Evolutionary conservation across 2,888 invertebrate genomes (phyloP), one percentile per base, ranked within the genome.

Genomic region (Latheticus oryzae): DNA sequence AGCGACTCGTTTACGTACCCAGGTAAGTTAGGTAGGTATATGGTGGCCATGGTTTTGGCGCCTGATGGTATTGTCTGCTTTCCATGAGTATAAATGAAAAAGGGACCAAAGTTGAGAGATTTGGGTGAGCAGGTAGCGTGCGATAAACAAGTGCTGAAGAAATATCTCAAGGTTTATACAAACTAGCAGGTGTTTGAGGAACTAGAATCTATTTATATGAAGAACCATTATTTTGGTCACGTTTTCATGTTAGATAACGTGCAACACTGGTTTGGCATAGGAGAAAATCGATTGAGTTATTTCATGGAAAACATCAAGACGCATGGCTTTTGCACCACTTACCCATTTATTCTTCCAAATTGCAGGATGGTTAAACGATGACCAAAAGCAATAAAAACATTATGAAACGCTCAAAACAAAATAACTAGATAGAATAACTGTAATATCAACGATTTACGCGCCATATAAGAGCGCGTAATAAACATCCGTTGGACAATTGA

Each of bases 101-200:
- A 23, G 19, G 45, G 11, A 17, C 28, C 26, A 7, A 8, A 5
- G 23, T 38, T 5, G 37, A 37, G 13, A n/a, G n/a, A n/a, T n/a
- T n/a, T n/a, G n/a, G n/a, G n/a, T n/a, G n/a, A 45, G 37, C 50
- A 50, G 50, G 50, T 50, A 50, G 50, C 26, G n/a, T n/a, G n/a
- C n/a, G 17, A 38, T 16, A 16, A n/a, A 35, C 48, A 48, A 37
- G 48, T 38, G 38, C 9, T n/a, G 5, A 8, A 30, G 4, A 30
- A 30, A n/a, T 21, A 5, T 21, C n/a, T n/a, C n/a, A n/a, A n/a
- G n/a, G n/a, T n/a, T n/a, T n/a, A n/a, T n/a, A n/a, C n/a, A n/a
- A n/a, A n/a, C n/a, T n/a, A n/a, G n/a, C n/a, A n/a, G n/a, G n/a
- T n/a, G n/a, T n/a, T n/a, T n/a, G n/a, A n/a, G n/a, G n/a, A n/a